Percentiles rank a stretch among this genome's conserved stretches.
Conservation (phyloP, 1,140 invertebrate genomes). For the Eriocheir sinensis region DNA sequence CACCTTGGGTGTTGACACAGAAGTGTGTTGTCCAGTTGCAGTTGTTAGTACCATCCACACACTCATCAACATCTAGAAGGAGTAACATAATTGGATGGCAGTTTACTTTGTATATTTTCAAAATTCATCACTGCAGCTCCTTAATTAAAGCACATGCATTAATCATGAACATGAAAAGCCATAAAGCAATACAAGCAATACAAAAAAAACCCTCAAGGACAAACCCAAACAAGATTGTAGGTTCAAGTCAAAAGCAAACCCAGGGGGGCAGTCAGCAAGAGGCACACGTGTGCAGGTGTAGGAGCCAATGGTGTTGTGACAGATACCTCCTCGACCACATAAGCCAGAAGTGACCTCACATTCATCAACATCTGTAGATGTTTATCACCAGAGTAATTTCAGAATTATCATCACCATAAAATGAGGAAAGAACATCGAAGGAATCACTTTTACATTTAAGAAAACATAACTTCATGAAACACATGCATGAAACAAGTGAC, state of each 20-base stretch:
- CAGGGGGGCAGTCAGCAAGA: constrained; percentile 66
- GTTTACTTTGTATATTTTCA: not conserved
- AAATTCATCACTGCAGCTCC: not conserved
- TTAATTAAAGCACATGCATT: not conserved
- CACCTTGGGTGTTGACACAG: constrained; percentile 81
- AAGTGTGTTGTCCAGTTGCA: constrained; percentile 79
- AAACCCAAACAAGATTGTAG: constrained; percentile 78
- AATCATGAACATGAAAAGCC: not conserved
- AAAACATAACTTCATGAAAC: not conserved
- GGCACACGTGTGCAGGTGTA: constrained; percentile 79
- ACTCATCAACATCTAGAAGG: constrained; percentile 85
- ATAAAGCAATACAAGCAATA: not conserved
- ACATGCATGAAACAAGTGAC: no score
- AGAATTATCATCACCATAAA: not conserved
- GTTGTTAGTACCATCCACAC: constrained; percentile 80
- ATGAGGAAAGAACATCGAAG: no score
- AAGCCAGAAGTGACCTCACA: constrained; percentile 82
- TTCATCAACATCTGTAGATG: constrained; percentile 86
- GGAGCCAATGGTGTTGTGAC: constrained; percentile 79
- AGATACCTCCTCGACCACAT: constrained; percentile 74
- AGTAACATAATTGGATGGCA: not conserved
- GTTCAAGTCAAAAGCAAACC: constrained; percentile 73
- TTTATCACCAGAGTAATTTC: not conserved
- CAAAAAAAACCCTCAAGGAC: constrained; percentile 52
- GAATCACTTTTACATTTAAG: not conserved